Evolutionary conservation across 2,113 vertebrate genomes (phyloP).

Genomic region (Pardalotus punctatus): DNA sequence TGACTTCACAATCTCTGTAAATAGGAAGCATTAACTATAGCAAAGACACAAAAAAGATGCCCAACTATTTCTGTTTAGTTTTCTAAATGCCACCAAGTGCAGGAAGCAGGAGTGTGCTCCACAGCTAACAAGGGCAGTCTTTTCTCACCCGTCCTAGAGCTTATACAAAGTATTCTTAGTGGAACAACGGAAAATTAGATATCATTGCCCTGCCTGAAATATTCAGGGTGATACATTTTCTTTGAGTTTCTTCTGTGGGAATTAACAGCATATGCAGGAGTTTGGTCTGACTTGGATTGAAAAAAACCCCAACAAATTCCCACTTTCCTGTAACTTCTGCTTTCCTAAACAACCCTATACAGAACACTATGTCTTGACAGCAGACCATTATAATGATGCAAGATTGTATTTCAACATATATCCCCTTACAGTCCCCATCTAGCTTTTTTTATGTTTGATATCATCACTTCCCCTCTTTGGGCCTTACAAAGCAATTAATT

Average conservation of each 20-base stretch:
- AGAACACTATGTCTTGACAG: neutral
- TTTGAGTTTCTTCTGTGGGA: neutral
- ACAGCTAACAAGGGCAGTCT: neutral
- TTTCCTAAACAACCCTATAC: neutral
- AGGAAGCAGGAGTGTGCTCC: neutral
- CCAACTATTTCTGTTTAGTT: neutral
- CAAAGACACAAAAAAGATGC: neutral
- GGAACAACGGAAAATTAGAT: neutral
- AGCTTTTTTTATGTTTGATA: neutral
- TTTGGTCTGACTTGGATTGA: neutral
- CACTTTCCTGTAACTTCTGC: neutral
- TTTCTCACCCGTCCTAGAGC: neutral
- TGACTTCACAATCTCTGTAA: neutral
- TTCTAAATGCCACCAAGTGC: neutral
- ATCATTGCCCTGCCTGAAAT: neutral
- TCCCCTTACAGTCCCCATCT: neutral
- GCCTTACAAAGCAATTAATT: neutral
- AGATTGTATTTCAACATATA: neutral
- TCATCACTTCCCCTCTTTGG: neutral
- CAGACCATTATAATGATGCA: neutral
- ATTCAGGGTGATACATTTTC: neutral
- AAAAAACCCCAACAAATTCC: neutral
- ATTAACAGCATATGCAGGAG: neutral
- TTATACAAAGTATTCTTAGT: fast-evolving
- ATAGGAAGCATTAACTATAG: neutral